phyloP scores from a whole-genome alignment of 2,888 invertebrate species.

The Aphidoletes aphidimyza region DNA sequence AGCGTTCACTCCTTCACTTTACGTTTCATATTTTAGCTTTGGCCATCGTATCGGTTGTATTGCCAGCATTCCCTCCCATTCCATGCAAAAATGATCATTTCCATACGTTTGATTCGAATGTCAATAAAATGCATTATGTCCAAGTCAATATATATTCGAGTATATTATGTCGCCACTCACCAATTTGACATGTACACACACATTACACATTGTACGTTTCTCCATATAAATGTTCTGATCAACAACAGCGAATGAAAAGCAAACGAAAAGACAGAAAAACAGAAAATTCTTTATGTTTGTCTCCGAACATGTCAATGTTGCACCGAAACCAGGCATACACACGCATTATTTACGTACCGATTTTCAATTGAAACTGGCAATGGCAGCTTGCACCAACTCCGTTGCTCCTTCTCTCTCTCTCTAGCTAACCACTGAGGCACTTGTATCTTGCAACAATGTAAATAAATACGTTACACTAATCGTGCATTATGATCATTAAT shows the following conservation, averaged over 20 bases:
- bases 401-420: too few relatives aligned
- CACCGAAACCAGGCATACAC: conserved; percentile 35
- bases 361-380: background rate
- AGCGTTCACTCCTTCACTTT: conserved; percentile 9
- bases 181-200: conserved; percentile 53
- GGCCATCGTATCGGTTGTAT: too few relatives aligned
- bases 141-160: conserved; percentile 52
- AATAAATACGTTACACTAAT: conserved; percentile 52
- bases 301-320: conserved; percentile 8
- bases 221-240: conserved; percentile 46
- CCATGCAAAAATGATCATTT: conserved; percentile 13
- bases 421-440: too few relatives aligned
- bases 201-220: conserved; percentile 32
- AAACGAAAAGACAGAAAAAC: background rate
- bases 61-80: background rate
- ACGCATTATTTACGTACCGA: background rate
- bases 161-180: conserved; percentile 53
- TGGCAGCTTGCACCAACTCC: background rate
- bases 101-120: conserved; percentile 45
- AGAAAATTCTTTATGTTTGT: background rate
- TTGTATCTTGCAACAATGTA: conserved; percentile 48
- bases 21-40: background rate
- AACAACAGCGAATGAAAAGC: background rate
- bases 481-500: conserved; percentile 54
- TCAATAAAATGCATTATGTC: conserved; percentile 54